phyloP scores from a whole-genome alignment of 2,797 vertebrate species.

The Pithecia hirsuta region DNA sequence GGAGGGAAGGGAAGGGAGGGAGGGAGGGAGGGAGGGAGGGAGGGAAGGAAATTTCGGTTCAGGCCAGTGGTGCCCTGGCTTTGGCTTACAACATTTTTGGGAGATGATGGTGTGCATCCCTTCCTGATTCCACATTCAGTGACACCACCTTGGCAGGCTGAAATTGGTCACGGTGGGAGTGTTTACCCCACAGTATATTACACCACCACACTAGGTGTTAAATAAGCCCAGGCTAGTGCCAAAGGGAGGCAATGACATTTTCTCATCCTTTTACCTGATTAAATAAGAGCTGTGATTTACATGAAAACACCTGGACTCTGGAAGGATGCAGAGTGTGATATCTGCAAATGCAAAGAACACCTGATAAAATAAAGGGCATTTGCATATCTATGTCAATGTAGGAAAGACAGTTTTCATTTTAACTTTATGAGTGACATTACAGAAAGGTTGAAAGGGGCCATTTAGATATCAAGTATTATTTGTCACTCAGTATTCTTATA shows the following conservation, averaged over 20 bases:
- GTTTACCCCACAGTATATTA: neutral
- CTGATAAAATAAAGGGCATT: neutral
- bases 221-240: conserved; percentile 58
- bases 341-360: conserved; percentile 54
- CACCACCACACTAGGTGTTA: neutral
- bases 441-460: conserved; percentile 28
- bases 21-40: too few species aligned
- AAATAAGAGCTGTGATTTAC: neutral
- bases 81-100: neutral
- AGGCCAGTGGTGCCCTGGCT: neutral
- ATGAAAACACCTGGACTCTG: neutral
- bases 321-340: neutral
- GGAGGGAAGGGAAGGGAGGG: too few species aligned
- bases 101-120: neutral
- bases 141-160: neutral
- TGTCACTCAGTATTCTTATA: conserved; percentile 46
- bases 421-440: neutral
- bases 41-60: neutral
- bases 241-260: conserved; percentile 57
- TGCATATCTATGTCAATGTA: neutral
- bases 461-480: conserved; percentile 44
- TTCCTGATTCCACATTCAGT: neutral
- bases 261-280: neutral
- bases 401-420: neutral
- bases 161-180: neutral